Percentiles rank a stretch among this genome's conserved stretches.
Conservation (phyloP, 1,140 invertebrate genomes). For the Schlechtendalia chinensis region DNA sequence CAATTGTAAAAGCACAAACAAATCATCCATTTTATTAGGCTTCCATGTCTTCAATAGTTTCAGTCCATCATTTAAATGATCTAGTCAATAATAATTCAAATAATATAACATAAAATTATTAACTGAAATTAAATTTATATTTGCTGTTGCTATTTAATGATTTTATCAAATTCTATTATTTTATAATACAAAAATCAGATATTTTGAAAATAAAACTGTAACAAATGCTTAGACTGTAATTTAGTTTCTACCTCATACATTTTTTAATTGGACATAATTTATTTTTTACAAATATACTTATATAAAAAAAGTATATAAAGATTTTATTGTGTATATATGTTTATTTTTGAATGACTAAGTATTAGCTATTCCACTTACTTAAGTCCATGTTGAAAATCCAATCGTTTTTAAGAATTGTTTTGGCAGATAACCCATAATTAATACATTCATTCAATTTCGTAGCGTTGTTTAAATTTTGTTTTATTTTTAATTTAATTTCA, state of each 20-base stretch:
- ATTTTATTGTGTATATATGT: no score
- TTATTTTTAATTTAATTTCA: background rate
- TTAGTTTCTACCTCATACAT: no score
- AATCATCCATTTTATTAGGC: slow-evolving; percentile 43
- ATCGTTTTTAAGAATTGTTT: background rate
- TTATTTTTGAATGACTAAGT: no score
- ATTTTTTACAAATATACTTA: no score
- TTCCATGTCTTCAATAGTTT: slow-evolving; percentile 10
- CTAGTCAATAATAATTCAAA: background rate
- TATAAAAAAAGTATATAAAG: no score
- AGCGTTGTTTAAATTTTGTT: background rate
- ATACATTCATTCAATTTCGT: background rate
- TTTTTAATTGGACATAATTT: no score
- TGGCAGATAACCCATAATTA: slow-evolving; percentile 9
- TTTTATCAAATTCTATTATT: no score
- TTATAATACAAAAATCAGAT: no score
- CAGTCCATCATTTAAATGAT: slow-evolving; percentile 14
- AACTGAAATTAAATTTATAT: no score
- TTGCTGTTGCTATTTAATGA: no score
- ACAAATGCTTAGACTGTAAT: no score
- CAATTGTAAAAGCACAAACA: slow-evolving; percentile 19
- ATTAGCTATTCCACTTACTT: background rate
- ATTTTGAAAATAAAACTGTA: no score
- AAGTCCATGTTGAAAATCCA: slow-evolving; percentile 27
- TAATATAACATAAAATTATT: background rate